These are phyloP conservation scores for Bombus polaris DNA, from an alignment of 1,140 invertebrate species.

Conservation along the genomic window DNA sequence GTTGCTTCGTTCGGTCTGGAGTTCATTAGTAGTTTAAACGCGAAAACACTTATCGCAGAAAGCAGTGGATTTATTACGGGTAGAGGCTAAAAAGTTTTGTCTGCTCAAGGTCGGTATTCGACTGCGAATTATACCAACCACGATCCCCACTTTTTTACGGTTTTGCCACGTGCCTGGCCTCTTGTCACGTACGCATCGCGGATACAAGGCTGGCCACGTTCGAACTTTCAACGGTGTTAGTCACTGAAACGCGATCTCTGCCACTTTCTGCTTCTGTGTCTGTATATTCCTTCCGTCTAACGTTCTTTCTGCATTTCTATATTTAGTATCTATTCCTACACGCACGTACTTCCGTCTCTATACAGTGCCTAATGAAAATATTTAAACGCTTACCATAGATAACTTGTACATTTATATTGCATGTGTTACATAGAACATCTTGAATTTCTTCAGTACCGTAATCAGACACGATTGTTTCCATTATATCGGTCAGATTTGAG, in stretches of 20 bases:
- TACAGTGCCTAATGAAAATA: no score
- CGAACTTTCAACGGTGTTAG: neutral
- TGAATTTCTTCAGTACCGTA: no score
- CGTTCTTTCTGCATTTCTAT: neutral
- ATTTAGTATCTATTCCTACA: neutral
- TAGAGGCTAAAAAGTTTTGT: neutral
- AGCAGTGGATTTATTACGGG: neutral
- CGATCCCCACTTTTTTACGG: constrained; percentile 1
- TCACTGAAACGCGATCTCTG: neutral
- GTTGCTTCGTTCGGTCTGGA: neutral
- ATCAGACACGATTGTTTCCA: no score
- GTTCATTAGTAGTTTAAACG: neutral
- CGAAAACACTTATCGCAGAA: neutral
- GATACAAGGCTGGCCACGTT: neutral
- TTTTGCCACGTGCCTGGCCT: neutral
- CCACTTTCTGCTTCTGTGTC: neutral
- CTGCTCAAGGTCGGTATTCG: neutral
- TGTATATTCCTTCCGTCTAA: neutral
- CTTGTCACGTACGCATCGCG: neutral
- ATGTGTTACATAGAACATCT: no score
- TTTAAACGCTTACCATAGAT: no score
- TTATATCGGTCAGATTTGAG: no score
- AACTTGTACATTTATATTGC: no score
- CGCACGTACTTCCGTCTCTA: neutral
- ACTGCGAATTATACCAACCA: constrained; percentile 3